Conservation (phyloP, 2,797 vertebrate genomes). For the Erpetoichthys calabaricus region DNA sequence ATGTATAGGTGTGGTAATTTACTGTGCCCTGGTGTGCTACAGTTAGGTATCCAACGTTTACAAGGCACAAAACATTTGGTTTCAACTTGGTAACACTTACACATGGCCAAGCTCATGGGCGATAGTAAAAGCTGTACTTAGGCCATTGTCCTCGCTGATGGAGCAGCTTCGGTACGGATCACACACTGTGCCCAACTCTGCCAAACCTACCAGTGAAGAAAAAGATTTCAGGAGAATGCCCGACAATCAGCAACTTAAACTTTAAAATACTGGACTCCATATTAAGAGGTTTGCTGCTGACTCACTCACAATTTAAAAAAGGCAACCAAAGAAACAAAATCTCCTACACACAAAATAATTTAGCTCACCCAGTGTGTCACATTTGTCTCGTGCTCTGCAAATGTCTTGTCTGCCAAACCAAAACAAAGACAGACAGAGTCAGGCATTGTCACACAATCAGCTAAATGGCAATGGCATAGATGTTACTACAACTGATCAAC, state of each 20-base stretch:
- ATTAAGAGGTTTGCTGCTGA: background rate
- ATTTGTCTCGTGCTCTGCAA: slow-evolving; percentile 93
- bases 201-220: slow-evolving; percentile 58
- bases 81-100: slow-evolving; percentile 51
- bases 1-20: no score
- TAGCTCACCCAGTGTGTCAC: slow-evolving; percentile 84
- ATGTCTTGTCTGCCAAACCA: slow-evolving; percentile 82
- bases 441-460: no score
- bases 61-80: slow-evolving; percentile 5
- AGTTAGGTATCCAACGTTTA: background rate
- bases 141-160: slow-evolving; percentile 91
- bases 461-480: no score
- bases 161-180: slow-evolving; percentile 95
- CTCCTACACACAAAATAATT: slow-evolving; percentile 9
- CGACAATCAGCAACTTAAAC: no score
- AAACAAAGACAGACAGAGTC: slow-evolving; percentile 22
- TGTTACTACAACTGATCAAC: background rate
- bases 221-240: slow-evolving; percentile 14
- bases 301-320: background rate
- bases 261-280: no score
- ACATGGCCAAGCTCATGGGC: slow-evolving; percentile 97
- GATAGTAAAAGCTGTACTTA: slow-evolving; percentile 95
- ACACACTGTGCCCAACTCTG: slow-evolving; percentile 91
- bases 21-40: no score
- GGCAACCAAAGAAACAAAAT: background rate